phyloP scores from a whole-genome alignment of 2,113 vertebrate genomes.

The Tachuris rubrigastra region DNA sequence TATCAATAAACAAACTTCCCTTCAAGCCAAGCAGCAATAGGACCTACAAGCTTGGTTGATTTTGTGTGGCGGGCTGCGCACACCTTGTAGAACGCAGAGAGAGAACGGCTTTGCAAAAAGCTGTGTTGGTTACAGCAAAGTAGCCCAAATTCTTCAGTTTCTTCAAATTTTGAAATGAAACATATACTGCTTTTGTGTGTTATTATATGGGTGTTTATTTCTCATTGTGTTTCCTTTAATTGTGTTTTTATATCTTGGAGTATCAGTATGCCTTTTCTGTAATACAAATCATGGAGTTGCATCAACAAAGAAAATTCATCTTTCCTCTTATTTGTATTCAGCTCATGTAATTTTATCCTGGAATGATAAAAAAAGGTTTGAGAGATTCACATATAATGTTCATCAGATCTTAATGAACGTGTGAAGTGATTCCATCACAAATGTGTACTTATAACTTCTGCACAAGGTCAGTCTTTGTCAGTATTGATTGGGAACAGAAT shows the following conservation, averaged over 20 bases:
- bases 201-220: background rate
- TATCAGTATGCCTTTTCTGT: background rate
- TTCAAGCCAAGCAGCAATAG: background rate
- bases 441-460: conserved; percentile 34
- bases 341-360: background rate
- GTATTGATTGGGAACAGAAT: conserved; percentile 53
- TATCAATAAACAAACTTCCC: background rate
- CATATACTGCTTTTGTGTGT: background rate
- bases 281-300: background rate
- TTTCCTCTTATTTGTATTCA: conserved; percentile 33
- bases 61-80: background rate
- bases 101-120: background rate
- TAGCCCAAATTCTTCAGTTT: background rate
- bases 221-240: background rate
- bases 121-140: background rate
- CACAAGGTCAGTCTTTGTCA: conserved; percentile 59
- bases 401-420: conserved; percentile 18
- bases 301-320: background rate
- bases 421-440: conserved; percentile 44
- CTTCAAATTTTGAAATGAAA: background rate
- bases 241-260: background rate
- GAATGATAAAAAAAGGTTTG: conserved; percentile 18
- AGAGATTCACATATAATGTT: conserved; percentile 35
- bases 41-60: background rate
- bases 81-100: background rate